Base-by-base conservation (phyloP, 2,797 vertebrate species). In the Lepus townsendii region DNA sequence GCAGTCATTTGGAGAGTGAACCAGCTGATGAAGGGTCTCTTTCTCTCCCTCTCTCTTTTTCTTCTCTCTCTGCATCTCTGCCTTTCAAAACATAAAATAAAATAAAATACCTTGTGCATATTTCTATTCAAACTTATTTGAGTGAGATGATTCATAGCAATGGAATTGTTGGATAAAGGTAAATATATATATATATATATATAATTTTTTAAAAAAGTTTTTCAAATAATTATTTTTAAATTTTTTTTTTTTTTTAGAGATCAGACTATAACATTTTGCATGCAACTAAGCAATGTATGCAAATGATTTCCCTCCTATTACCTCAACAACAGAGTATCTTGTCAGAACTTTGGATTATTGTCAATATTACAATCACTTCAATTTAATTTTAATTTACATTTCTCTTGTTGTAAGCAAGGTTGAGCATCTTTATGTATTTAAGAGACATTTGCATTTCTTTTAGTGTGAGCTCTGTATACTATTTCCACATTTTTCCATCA, bases 381-480 rank as follows among this genome's bases (percentile, higher is more conserved):
- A 27, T 50, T 77, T 93, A 93, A 75, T 57, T 83, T 72, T 65
- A 65, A 72, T 54, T 78, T 71, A 14, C 19, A 73, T 27, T 80
- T 66, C 4, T 47, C 24, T 88, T 35, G 19, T 65, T 63, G 32
- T 82, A 65, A 66, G 27, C 68, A 24, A 88, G 13, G 24, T 50
- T 69, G n/a, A 68, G 30, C 30, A 68, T 60, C 50, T 76, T 69
- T 77, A 68, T 20, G 47, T 76, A n/a, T 69, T 83, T 47, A 84
- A 24, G 52, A 68, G 2, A 4, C 32, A 42, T 57, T 86, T 72
- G 22, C 26, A 57, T 42, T 71, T 52, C 4, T 26, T 93, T 73
- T 87, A n/a, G 24, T 73, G n/a, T 65, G 38, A 90, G 83, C 2
- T 52, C 22, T 90, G 24, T 63, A 66, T 7, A 12, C 60, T 42